Percentiles rank a stretch among this genome's conserved stretches.
phyloP scores from a whole-genome alignment of 2,888 invertebrate species.

The Apocheima hispidaria region DNA sequence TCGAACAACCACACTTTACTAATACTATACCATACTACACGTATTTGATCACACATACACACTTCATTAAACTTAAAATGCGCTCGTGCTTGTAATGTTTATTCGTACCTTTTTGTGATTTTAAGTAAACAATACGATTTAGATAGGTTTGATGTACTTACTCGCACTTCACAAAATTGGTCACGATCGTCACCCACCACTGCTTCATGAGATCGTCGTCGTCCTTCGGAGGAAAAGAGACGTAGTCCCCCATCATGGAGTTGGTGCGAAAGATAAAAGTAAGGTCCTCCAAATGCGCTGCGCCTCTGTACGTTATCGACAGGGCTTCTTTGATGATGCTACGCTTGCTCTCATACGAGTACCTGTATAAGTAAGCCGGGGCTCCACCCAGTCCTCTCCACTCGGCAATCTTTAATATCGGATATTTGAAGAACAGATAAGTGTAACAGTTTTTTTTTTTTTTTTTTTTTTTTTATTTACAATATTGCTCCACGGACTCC shows the following conservation, averaged over 20 bases:
- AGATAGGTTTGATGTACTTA: slow-evolving; percentile 21
- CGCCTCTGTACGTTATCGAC: slow-evolving; percentile 57
- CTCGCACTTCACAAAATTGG: slow-evolving; percentile 48
- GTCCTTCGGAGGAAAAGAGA: slow-evolving; percentile 35
- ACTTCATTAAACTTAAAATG: too few species aligned
- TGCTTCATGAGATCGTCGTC: slow-evolving; percentile 47
- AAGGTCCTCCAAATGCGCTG: slow-evolving; percentile 75
- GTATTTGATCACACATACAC: too few species aligned
- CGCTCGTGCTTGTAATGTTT: too few species aligned
- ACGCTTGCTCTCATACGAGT: slow-evolving; percentile 70
- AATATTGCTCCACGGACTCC: too few species aligned
- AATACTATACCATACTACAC: too few species aligned
- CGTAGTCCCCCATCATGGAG: slow-evolving; percentile 31
- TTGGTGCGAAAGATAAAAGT: slow-evolving; percentile 64
- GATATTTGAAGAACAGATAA: slow-evolving; percentile 44
- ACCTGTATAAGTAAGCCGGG: slow-evolving; percentile 75
- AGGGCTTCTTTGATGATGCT: slow-evolving; percentile 64
- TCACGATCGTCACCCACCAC: slow-evolving; percentile 44
- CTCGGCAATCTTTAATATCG: slow-evolving; percentile 33
- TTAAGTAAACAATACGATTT: neutral
- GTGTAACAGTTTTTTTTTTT: slow-evolving; percentile 28
- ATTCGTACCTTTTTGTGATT: neutral
- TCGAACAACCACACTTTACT: too few species aligned
- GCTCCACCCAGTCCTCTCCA: slow-evolving; percentile 43
- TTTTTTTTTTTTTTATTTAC: too few species aligned